These are phyloP conservation scores for Eospalax fontanierii DNA, from an alignment of 2,797 vertebrate genomes.

Conservation along the genomic window DNA sequence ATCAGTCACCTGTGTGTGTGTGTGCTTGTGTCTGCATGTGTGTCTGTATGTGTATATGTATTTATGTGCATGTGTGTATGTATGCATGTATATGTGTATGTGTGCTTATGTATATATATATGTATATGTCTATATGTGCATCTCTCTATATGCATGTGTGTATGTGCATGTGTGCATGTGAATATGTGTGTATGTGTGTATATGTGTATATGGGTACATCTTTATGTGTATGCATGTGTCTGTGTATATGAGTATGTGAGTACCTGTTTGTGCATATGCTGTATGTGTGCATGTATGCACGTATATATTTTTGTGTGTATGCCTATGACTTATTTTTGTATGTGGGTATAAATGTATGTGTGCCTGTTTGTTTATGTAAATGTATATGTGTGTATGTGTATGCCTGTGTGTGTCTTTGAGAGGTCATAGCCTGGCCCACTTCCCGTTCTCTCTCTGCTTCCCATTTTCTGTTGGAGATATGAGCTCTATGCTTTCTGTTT, in stretches of 20 bases:
- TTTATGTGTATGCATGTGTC: not conserved
- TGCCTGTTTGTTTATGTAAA: not conserved
- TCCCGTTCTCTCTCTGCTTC: too few species aligned
- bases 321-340: not conserved
- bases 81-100: too few species aligned
- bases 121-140: not conserved
- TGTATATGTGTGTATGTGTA: not conserved
- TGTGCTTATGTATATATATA: not conserved
- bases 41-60: not conserved
- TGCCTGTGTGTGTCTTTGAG: not conserved
- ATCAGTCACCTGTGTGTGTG: not conserved
- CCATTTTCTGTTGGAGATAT: too few species aligned
- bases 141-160: fast-evolving
- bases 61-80: too few species aligned
- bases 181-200: not conserved
- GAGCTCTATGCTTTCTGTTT: too few species aligned
- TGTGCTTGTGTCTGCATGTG: not conserved
- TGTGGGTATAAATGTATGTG: not conserved
- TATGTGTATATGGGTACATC: too few species aligned
- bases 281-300: too few species aligned
- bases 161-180: not conserved
- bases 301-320: not conserved
- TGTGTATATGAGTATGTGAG: not conserved
- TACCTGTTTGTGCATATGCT: not conserved
- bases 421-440: too few species aligned